Evolutionary conservation across 2,113 vertebrate genomes (phyloP).

Genomic region (Hippopotamus amphibius): DNA sequence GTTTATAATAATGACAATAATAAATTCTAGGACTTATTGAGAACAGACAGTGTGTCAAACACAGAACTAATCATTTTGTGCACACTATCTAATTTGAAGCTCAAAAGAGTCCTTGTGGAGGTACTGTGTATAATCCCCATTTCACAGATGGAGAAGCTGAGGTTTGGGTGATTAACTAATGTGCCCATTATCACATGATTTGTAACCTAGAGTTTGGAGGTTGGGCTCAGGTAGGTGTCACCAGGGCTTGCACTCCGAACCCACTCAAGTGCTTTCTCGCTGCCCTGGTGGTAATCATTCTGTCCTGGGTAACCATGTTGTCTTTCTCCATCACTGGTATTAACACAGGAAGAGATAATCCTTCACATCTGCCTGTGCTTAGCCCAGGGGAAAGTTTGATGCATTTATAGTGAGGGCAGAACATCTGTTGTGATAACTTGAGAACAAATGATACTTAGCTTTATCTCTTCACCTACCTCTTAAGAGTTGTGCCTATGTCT

Average conservation of each 20-base stretch:
- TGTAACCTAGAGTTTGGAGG: not conserved
- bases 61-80: not conserved
- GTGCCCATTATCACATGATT: not conserved
- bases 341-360: not conserved
- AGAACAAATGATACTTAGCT: not conserved
- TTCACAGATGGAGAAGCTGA: not conserved
- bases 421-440: not conserved
- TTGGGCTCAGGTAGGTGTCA: not conserved
- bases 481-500: not conserved
- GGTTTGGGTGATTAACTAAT: not conserved
- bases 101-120: not conserved
- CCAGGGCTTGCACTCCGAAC: fast-evolving
- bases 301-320: fast-evolving
- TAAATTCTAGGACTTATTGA: constrained; percentile 16
- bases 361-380: not conserved
- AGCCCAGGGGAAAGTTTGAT: not conserved
- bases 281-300: not conserved
- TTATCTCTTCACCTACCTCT: not conserved
- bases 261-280: not conserved
- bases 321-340: not conserved
- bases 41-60: not conserved
- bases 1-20: constrained; percentile 63
- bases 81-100: not conserved
- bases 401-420: not conserved
- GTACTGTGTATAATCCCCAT: not conserved